Conservation (phyloP, 2,888 invertebrate species). For the Ischnus inquisitorius region DNA sequence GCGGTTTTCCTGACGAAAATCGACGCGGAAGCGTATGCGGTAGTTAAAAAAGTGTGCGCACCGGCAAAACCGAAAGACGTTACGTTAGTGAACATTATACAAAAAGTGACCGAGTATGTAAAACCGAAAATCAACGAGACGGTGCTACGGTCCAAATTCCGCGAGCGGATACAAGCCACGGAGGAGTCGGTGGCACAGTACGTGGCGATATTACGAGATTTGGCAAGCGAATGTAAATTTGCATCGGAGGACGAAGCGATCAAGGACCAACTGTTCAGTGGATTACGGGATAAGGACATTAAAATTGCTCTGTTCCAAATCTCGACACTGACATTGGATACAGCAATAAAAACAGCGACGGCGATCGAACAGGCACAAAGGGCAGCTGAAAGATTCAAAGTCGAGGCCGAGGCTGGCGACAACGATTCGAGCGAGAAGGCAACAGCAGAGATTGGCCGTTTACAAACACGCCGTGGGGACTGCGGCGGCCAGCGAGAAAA, state of each 20-base stretch:
- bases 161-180: neutral
- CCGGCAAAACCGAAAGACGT: neutral
- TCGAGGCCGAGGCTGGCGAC: neutral
- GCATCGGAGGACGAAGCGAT: neutral
- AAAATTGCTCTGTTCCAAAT: conserved; percentile 1
- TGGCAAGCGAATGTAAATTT: conserved; percentile 6
- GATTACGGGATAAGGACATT: conserved; percentile 2
- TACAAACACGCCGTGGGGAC: neutral
- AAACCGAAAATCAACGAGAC: neutral
- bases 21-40: conserved; percentile 47
- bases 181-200: neutral
- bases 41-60: conserved; percentile 26
- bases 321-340: neutral
- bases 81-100: neutral
- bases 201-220: neutral
- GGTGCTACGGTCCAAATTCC: conserved; percentile 2
- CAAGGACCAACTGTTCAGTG: conserved; percentile 11
- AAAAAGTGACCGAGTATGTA: conserved; percentile 1
- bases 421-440: neutral
- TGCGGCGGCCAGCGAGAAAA: neutral
- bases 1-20: conserved; percentile 60
- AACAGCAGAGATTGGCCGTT: neutral
- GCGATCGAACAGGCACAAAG: conserved; percentile 7
- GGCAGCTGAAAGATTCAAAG: conserved; percentile 8
- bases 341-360: neutral